phyloP scores from a whole-genome alignment of 2,113 vertebrate genomes.

The Vulpes vulpes region DNA sequence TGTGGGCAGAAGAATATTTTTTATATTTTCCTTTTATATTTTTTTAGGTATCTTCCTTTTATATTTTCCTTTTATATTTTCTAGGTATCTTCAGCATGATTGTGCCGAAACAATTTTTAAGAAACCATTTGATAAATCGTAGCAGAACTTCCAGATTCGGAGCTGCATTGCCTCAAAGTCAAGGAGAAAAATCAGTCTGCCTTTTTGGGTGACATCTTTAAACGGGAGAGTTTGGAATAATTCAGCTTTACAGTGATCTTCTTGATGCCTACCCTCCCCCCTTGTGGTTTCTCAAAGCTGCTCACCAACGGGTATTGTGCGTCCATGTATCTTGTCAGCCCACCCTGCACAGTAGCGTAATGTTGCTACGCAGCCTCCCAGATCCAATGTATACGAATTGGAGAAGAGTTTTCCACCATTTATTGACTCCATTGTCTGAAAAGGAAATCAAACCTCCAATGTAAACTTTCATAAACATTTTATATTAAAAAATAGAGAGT shows the following conservation, averaged over 20 bases:
- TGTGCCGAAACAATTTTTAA: neutral
- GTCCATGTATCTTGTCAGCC: conserved; percentile 94
- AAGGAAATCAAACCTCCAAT: conserved; percentile 50
- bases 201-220: conserved; percentile 42
- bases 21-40: neutral
- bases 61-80: conserved; percentile 10
- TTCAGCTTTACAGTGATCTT: neutral
- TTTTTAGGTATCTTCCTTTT: conserved; percentile 7
- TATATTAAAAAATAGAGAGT: neutral
- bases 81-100: neutral
- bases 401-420: conserved; percentile 93
- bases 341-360: conserved; percentile 93
- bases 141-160: neutral
- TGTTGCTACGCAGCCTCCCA: conserved; percentile 90
- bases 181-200: conserved; percentile 31
- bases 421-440: conserved; percentile 92
- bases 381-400: conserved; percentile 89
- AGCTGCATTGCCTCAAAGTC: conserved; percentile 41
- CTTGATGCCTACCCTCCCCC: neutral
- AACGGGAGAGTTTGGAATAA: neutral
- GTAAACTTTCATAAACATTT: neutral
- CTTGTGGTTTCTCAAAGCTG: neutral
- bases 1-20: neutral
- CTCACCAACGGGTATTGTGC: conserved; percentile 93
- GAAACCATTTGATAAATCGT: neutral